These are phyloP conservation scores for Acronicta alni DNA, from an alignment of 2,888 invertebrate species.

Conservation along the genomic window DNA sequence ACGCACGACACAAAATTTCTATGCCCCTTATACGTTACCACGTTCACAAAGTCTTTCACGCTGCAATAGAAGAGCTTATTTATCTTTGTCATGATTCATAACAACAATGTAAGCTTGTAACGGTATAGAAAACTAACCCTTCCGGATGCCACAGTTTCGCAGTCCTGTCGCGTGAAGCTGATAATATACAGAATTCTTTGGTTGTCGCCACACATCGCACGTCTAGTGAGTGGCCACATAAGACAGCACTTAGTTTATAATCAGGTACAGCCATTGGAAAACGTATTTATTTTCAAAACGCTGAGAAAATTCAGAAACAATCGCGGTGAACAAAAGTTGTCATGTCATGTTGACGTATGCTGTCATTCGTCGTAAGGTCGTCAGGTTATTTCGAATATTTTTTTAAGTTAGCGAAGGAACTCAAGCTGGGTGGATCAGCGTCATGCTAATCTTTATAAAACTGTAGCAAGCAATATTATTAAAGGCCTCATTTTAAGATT, in stretches of 20 bases:
- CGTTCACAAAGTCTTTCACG: conserved; percentile 90
- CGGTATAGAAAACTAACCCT: conserved; percentile 85
- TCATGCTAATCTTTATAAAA: too few species aligned
- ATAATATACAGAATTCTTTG: conserved; percentile 93
- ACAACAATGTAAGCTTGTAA: conserved; percentile 11
- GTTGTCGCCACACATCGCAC: conserved; percentile 93
- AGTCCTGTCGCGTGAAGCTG: conserved; percentile 96
- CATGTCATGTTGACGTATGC: conserved; percentile 70
- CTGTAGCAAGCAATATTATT: too few species aligned
- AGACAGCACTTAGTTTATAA: conserved; percentile 94
- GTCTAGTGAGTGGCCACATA: conserved; percentile 95
- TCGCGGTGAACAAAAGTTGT: conserved; percentile 74
- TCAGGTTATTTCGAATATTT: not conserved
- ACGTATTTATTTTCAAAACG: conserved; percentile 57
- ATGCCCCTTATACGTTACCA: conserved; percentile 93
- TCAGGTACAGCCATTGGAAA: conserved; percentile 84
- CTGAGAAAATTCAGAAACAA: conserved; percentile 63
- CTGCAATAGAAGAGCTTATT: conserved; percentile 72
- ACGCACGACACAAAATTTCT: conserved; percentile 96
- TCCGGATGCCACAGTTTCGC: conserved; percentile 95
- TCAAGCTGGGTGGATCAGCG: too few species aligned
- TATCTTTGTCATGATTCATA: conserved; percentile 17
- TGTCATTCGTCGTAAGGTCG: conserved; percentile 28
- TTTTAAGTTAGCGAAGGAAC: not conserved
- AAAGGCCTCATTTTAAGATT: too few species aligned